These are phyloP conservation scores for Euborellia annulipes DNA, from an alignment of 1,140 invertebrate species.

Conservation along the genomic window DNA sequence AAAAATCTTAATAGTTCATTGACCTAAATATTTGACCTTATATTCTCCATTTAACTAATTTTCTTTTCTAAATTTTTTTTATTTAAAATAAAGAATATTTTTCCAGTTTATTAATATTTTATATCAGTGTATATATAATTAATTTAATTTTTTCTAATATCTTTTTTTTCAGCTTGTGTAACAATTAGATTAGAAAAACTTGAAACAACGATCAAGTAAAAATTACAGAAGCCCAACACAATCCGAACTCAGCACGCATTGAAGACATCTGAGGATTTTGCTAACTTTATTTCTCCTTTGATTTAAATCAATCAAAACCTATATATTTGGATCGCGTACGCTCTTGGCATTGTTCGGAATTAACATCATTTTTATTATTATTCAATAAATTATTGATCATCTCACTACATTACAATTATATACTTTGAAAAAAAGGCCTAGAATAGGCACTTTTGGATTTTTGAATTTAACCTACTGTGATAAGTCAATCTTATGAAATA, in stretches of 20 bases:
- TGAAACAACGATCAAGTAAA: conserved; percentile 22
- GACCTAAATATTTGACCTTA: too few relatives aligned
- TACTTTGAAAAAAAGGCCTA: conserved; percentile 1
- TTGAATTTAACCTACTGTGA: conserved; percentile 19
- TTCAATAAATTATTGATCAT: too few relatives aligned
- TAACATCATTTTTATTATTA: too few relatives aligned
- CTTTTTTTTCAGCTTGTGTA: conserved; percentile 60
- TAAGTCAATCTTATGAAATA: conserved; percentile 13
- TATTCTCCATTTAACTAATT: too few relatives aligned
- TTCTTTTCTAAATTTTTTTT: too few relatives aligned
- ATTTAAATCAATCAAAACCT: neutral
- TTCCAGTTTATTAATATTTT: too few relatives aligned
- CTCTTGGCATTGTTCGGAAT: too few relatives aligned
- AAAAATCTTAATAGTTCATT: too few relatives aligned
- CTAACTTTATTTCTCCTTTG: conserved; percentile 15
- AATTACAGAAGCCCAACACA: conserved; percentile 36
- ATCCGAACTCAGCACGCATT: conserved; percentile 71
- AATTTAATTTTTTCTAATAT: conserved; percentile 13
- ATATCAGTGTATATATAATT: neutral
- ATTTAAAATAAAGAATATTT: too few relatives aligned
- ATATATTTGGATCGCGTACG: neutral
- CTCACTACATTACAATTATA: too few relatives aligned
- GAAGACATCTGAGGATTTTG: conserved; percentile 78
- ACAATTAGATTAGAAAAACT: conserved; percentile 49
- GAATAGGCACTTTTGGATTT: conserved; percentile 2